Base-by-base conservation (phyloP, 2,888 invertebrate genomes). In the Nebria salina region DNA sequence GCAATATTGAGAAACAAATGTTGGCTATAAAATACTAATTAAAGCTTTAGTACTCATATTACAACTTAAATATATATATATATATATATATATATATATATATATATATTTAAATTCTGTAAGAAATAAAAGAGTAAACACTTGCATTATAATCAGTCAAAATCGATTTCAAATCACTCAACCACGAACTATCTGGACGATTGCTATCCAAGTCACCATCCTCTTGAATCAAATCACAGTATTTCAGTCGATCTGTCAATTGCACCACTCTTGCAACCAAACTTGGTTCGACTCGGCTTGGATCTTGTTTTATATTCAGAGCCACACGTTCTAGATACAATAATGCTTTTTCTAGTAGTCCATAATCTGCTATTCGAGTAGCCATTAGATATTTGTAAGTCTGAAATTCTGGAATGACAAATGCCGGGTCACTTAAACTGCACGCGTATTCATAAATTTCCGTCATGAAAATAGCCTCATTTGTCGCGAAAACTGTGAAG, bases 391-490 rank as follows among this genome's bases (percentile, higher is more conserved):
- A 93, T 91, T 98, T 98, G 90, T 96, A 97, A 78, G 93, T 91
- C 94, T 95, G 95, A 85, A 96, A 92, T 86, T 95, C 94, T 0
- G 93, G 90, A 82, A 97, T 91, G 72, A 92, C 91, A 87, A 94
- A 96, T 77, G 92, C 91, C 26, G 93, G 92, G 86, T 94, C 94
- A 84, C 93, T 94, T 75, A 98, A 91, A 82, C 95, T 93, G 83
- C 95, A 92, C 4, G 97, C 98, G 88, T 97, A 98, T 89, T 98
- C 98, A 88, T 97, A 98, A 82, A 98, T 94, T 90, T 98, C 98
- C 0, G 98, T 98, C 89, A 97, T 95, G 90, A 98, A 96, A 83
- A 98, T 94, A 26, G 97, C 96, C 87, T 95, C 94, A 87, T 94
- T 94, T 77, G 92, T 93, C 66, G 95, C 94, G 88, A 96, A 95